Percentiles rank a stretch among this genome's conserved stretches.
Evolutionary conservation across 2,113 vertebrate genomes (phyloP).

Genomic region (Blennius ocellaris): DNA sequence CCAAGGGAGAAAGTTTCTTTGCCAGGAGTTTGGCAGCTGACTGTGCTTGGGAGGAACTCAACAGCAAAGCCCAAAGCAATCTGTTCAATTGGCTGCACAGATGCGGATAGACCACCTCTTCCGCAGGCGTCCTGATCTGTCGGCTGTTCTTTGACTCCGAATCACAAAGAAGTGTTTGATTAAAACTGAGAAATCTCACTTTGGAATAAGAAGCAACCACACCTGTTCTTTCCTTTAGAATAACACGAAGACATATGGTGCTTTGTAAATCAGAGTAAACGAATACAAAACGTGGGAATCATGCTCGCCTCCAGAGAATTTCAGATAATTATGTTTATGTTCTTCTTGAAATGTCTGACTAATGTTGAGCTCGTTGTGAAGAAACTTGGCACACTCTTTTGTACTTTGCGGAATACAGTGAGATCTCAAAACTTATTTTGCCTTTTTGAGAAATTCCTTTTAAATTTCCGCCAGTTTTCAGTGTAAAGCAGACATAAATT

Average conservation of each 20-base stretch:
- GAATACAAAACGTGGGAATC: neutral
- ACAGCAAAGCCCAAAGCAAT: neutral
- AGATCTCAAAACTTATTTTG: too few species aligned
- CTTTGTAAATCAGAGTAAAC: neutral
- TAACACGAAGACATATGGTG: neutral
- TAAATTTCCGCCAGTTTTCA: too few species aligned
- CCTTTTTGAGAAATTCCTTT: too few species aligned
- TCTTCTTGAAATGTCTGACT: neutral
- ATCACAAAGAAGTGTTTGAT: conserved; percentile 2
- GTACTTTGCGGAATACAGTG: too few species aligned
- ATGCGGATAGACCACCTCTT: neutral
- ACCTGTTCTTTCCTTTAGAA: neutral
- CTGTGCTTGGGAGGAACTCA: neutral
- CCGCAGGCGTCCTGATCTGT: conserved; percentile 14
- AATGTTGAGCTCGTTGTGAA: too few species aligned
- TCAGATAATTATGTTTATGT: neutral
- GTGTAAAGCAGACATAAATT: too few species aligned
- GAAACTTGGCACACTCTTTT: too few species aligned
- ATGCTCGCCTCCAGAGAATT: neutral
- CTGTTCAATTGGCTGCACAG: conserved; percentile 20
- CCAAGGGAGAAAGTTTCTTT: conserved; percentile 5
- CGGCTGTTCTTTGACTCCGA: neutral
- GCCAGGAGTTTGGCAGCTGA: conserved; percentile 1
- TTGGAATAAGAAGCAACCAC: neutral
- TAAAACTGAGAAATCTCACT: conserved; percentile 2